Percentiles rank a stretch among this genome's conserved stretches.
phyloP scores from a whole-genome alignment of 1,140 invertebrate species.

The Theocolax elegans region DNA sequence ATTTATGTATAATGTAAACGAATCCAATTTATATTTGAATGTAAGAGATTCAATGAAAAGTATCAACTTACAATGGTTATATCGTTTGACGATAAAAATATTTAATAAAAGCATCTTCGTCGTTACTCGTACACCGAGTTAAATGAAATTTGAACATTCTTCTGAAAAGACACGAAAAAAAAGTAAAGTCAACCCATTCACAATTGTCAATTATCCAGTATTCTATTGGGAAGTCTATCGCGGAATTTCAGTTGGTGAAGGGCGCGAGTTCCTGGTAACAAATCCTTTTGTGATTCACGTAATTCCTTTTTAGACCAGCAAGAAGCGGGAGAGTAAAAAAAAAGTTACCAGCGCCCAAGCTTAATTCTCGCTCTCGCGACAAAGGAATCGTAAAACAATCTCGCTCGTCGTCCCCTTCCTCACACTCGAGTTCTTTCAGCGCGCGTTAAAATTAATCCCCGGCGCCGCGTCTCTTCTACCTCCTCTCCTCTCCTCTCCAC shows the following conservation, averaged over 20 bases:
- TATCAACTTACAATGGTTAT: too few species aligned
- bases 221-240: background rate
- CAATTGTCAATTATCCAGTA: background rate
- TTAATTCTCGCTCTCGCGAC: conserved; percentile 7
- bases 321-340: background rate
- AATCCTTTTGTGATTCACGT: background rate
- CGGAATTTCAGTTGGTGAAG: background rate
- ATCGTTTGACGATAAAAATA: too few species aligned
- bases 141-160: too few species aligned
- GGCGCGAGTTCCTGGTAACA: background rate
- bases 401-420: background rate
- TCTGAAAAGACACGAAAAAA: too few species aligned
- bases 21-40: too few species aligned
- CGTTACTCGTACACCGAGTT: too few species aligned
- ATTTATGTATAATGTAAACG: too few species aligned
- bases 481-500: too few species aligned
- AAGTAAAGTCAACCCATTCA: too few species aligned
- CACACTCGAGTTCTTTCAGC: background rate
- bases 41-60: too few species aligned
- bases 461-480: background rate
- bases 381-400: conserved; percentile 38
- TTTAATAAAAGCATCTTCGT: too few species aligned
- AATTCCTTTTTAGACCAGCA: background rate
- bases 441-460: conserved; percentile 35
- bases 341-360: background rate